Conservation (phyloP, 2,888 invertebrate species). For the Andrena dorsata region DNA sequence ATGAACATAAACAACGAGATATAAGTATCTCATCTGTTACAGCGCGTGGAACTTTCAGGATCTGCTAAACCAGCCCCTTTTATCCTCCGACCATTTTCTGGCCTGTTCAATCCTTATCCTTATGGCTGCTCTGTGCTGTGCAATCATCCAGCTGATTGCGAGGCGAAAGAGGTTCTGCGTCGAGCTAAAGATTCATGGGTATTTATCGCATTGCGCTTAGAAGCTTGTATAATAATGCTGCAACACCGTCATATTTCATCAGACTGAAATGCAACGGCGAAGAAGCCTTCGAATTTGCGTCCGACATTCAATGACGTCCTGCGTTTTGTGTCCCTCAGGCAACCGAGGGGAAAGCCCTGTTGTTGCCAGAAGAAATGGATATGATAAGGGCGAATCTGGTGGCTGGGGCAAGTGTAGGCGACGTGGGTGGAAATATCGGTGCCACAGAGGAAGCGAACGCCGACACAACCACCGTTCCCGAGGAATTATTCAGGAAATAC, state of each 20-base stretch:
- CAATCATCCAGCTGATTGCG: slow-evolving; percentile 93
- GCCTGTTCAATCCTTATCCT: slow-evolving; percentile 93
- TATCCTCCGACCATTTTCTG: slow-evolving; percentile 91
- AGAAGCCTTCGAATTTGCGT: background rate
- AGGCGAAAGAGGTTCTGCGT: slow-evolving; percentile 90
- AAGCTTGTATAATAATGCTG: too few species aligned
- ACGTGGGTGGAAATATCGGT: slow-evolving; percentile 20
- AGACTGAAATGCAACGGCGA: too few species aligned
- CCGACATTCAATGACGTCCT: background rate
- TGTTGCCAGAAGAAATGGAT: slow-evolving; percentile 81
- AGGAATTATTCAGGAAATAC: slow-evolving; percentile 87
- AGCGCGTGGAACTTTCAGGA: slow-evolving; percentile 81
- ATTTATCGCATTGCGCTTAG: background rate
- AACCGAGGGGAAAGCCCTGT: slow-evolving; percentile 80
- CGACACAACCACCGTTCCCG: slow-evolving; percentile 74
- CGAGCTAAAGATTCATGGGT: slow-evolving; percentile 91
- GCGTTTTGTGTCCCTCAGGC: slow-evolving; percentile 69
- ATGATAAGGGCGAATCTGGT: slow-evolving; percentile 78
- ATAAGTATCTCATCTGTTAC: slow-evolving; percentile 13
- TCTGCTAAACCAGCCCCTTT: slow-evolving; percentile 89
- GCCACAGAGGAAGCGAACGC: slow-evolving; percentile 36
- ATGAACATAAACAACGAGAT: background rate
- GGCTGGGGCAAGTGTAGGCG: slow-evolving; percentile 59
- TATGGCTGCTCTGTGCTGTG: slow-evolving; percentile 93
- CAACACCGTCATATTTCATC: too few species aligned